phyloP scores from a whole-genome alignment of 2,888 invertebrate species.

The Gymnocheta viridis region DNA sequence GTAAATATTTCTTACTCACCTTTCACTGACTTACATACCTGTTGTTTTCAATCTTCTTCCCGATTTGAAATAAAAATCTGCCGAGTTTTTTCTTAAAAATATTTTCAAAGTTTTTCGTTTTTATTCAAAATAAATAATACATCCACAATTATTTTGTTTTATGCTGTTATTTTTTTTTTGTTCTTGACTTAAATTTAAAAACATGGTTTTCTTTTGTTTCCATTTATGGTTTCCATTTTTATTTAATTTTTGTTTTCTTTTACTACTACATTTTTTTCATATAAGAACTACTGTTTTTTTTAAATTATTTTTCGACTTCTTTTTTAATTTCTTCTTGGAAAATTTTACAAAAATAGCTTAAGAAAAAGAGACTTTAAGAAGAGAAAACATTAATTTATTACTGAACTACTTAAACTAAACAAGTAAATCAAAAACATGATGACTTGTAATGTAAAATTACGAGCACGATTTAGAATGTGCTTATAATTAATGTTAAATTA shows the following conservation, averaged over 20 bases:
- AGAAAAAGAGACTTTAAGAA: conserved; percentile 52
- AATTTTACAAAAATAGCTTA: conserved; percentile 70
- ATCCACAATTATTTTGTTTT: conserved; percentile 64
- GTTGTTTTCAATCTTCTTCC: background rate
- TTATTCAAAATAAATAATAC: conserved; percentile 71
- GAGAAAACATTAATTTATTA: conserved; percentile 67
- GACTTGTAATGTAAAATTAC: conserved; percentile 51
- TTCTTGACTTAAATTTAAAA: conserved; percentile 65
- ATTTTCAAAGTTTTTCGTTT: conserved; percentile 67
- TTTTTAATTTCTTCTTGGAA: conserved; percentile 50
- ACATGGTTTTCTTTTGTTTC: conserved; percentile 54
- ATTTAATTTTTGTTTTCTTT: conserved; percentile 45
- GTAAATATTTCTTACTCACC: background rate
- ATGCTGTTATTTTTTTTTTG: conserved; percentile 41
- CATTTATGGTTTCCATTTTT: conserved; percentile 46
- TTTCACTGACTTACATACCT: background rate
- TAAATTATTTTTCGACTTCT: conserved; percentile 46
- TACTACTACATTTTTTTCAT: conserved; percentile 65
- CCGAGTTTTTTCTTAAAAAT: conserved; percentile 60
- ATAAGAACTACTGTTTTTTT: conserved; percentile 68
- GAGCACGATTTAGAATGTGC: conserved; percentile 49
- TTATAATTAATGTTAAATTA: conserved; percentile 14
- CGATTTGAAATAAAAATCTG: background rate
- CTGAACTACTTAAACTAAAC: conserved; percentile 69
- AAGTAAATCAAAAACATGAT: conserved; percentile 37